Base-by-base conservation (phyloP, 2,888 invertebrate genomes). In the Acronicta alni region DNA sequence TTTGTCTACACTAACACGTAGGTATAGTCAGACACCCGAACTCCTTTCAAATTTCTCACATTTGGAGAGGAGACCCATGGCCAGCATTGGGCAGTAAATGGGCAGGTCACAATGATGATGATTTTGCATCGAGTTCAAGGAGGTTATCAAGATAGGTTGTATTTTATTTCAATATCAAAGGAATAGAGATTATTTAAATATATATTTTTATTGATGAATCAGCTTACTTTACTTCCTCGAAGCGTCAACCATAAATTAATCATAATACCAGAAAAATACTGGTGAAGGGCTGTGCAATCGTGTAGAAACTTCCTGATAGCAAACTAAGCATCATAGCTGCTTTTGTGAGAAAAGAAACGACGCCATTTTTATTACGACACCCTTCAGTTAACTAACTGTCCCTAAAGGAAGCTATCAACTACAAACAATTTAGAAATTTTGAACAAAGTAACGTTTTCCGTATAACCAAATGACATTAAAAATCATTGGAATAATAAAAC, bases 251-350 rank as follows among this genome's bases (percentile, higher is more conserved):
- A 1, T 3, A 37, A 59, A 67, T 62, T 56, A 56, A 65, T 52
- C 47, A 52, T 53, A 54, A 41, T 62, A 7, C 14, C 8, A 47
- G 18, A 57, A 72, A 60, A 66, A 46, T 44, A 23, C 30, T 42
- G 17, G 17, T 3, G 12, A 59, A 76, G 26, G 12, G n/a, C 8
- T n/a, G 57, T 38, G 46, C 51, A 58, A 55, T 66, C 46, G 48
- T 39, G 57, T 48, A 52, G 53, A 73, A 77, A 9, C 16, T 32
- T 32, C 26, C 42, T 37, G 75, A 77, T 73, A 73, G 32, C 45
- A 39, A 57, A 55, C 39, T 32, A 45, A 56, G 49, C 26, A 46
- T 17, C 43, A 30, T 10, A 3, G 45, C n/a, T 30, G 14, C 55
- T 45, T 67, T 73, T 68, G 52, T 67, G 3, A 18, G 20, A 20